Evolutionary conservation across 2,113 vertebrate genomes (phyloP).

Genomic region (Zosterops pallidus): DNA sequence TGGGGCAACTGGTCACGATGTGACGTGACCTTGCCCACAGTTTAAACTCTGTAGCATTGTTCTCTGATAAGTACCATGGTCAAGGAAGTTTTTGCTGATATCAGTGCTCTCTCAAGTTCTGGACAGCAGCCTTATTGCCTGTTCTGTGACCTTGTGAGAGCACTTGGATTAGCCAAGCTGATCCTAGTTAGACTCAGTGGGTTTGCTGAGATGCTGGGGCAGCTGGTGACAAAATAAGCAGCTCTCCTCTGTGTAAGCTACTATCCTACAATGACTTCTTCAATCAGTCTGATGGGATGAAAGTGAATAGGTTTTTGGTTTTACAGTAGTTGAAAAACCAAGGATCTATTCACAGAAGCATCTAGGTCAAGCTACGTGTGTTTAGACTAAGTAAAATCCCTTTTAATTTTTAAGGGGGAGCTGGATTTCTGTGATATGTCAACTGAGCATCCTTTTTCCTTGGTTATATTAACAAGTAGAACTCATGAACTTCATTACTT

Average conservation of each 20-base stretch:
- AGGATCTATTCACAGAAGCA: not conserved
- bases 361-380: not conserved
- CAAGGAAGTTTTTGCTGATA: not conserved
- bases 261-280: not conserved
- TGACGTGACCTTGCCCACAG: not conserved
- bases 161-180: not conserved
- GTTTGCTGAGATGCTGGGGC: not conserved
- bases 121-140: not conserved
- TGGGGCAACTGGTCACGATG: fast-evolving
- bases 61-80: not conserved
- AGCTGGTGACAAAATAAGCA: not conserved
- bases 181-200: not conserved
- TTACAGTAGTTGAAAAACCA: not conserved
- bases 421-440: not conserved
- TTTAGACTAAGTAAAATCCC: not conserved
- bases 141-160: not conserved
- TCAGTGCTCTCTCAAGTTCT: not conserved
- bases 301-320: not conserved
- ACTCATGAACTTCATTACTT: not conserved
- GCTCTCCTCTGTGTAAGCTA: not conserved
- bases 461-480: not conserved
- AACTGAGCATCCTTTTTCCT: not conserved
- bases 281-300: not conserved
- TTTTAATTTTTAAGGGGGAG: not conserved
- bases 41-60: not conserved